Conservation (phyloP, 1,140 invertebrate species). For the Drosophila ercepeae region DNA sequence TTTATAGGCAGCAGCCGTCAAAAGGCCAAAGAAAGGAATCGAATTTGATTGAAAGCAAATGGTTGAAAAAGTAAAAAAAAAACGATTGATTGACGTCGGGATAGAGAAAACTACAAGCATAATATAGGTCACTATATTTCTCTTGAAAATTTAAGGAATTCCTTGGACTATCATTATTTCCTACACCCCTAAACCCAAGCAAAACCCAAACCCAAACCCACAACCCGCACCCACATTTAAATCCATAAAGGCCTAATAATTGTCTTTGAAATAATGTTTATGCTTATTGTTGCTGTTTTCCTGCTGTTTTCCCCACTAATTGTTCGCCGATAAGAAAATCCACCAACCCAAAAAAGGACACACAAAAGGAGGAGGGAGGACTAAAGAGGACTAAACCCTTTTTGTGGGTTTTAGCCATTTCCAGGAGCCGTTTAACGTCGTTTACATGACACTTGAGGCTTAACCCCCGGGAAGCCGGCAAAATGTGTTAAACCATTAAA, state of each 20-base stretch:
- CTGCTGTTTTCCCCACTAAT: slow-evolving; percentile 55
- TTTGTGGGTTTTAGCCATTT: slow-evolving; percentile 34
- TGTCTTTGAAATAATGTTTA: slow-evolving; percentile 75
- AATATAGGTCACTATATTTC: too few relatives aligned
- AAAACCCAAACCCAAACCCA: neutral
- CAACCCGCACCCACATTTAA: slow-evolving; percentile 15
- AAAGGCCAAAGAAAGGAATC: slow-evolving; percentile 21
- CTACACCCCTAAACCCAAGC: too few relatives aligned
- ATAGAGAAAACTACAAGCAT: neutral
- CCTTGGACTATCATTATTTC: too few relatives aligned
- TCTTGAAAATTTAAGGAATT: too few relatives aligned
- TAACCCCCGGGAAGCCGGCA: slow-evolving; percentile 39
- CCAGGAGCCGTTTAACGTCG: slow-evolving; percentile 56
- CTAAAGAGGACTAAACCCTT: slow-evolving; percentile 40
- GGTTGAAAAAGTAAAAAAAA: neutral
- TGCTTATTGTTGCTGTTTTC: slow-evolving; percentile 61
- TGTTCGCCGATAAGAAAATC: slow-evolving; percentile 53
- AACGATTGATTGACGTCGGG: neutral
- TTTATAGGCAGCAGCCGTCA: slow-evolving; percentile 43
- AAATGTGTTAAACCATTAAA: slow-evolving; percentile 80
- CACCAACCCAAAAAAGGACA: neutral
- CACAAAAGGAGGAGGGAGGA: neutral
- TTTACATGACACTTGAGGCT: slow-evolving; percentile 80
- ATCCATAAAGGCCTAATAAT: slow-evolving; percentile 74
- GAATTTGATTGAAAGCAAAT: slow-evolving; percentile 16